Evolutionary conservation across 2,113 vertebrate species (phyloP).

Genomic region (Cisticola juncidis): DNA sequence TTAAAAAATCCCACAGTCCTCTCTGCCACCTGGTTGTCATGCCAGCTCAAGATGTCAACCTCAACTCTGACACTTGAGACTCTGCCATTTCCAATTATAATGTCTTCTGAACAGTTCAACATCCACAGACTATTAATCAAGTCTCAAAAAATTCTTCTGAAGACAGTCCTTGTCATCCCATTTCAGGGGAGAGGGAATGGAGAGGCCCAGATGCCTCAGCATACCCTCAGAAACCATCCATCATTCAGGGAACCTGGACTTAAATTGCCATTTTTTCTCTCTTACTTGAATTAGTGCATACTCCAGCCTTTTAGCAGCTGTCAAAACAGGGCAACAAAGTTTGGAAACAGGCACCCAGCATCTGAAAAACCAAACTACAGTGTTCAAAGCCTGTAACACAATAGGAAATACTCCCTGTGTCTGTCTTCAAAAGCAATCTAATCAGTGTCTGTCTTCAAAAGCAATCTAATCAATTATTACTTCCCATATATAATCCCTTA

Average conservation of each 20-base stretch:
- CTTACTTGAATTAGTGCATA: not conserved
- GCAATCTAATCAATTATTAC: not conserved
- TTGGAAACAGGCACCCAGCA: not conserved
- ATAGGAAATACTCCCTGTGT: not conserved
- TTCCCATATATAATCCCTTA: not conserved
- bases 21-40: not conserved
- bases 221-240: not conserved
- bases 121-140: not conserved
- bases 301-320: not conserved
- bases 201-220: not conserved
- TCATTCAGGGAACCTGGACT: not conserved
- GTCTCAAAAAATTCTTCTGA: not conserved
- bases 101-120: not conserved
- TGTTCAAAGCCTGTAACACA: not conserved
- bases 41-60: not conserved
- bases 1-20: not conserved
- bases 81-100: constrained; percentile 22
- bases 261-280: not conserved
- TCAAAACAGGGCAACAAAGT: not conserved
- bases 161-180: not conserved
- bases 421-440: not conserved
- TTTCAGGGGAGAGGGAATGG: not conserved
- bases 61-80: not conserved
- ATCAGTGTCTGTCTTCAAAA: not conserved
- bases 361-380: not conserved